These are phyloP conservation scores for Spea hammondii DNA, from an alignment of 2,797 vertebrate genomes.

Conservation along the genomic window DNA sequence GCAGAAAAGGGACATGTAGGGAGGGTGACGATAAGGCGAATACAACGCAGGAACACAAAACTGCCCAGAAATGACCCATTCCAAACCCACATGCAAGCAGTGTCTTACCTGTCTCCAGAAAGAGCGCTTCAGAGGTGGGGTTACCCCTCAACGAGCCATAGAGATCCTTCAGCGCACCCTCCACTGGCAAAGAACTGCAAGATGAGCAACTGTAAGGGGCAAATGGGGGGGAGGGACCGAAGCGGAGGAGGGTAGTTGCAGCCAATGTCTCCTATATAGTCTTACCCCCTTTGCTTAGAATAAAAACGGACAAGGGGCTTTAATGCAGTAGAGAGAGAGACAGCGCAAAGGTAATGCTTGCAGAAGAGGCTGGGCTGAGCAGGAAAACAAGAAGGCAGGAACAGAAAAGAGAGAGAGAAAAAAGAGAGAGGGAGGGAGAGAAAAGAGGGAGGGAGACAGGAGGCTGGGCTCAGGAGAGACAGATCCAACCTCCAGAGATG, in stretches of 20 bases:
- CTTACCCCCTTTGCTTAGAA: neutral
- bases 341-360: constrained; percentile 47
- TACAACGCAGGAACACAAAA: neutral
- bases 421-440: neutral
- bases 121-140: constrained; percentile 14
- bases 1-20: constrained; percentile 26
- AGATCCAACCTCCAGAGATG: constrained; percentile 42
- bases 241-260: neutral
- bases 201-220: constrained; percentile 5
- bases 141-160: constrained; percentile 37
- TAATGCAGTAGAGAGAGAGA: constrained; percentile 26
- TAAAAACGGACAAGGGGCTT: constrained; percentile 22
- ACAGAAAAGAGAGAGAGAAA: constrained; percentile 13
- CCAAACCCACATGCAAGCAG: neutral
- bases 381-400: constrained; percentile 51
- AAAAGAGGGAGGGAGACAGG: constrained; percentile 34
- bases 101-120: constrained; percentile 41
- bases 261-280: neutral
- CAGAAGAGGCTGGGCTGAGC: constrained; percentile 39
- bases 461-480: constrained; percentile 32
- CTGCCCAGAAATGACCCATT: neutral
- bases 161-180: constrained; percentile 31
- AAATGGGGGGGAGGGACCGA: neutral
- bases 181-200: constrained; percentile 28
- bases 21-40: neutral